Conservation (phyloP, 2,797 vertebrate genomes). For the Microtus obscurus region DNA sequence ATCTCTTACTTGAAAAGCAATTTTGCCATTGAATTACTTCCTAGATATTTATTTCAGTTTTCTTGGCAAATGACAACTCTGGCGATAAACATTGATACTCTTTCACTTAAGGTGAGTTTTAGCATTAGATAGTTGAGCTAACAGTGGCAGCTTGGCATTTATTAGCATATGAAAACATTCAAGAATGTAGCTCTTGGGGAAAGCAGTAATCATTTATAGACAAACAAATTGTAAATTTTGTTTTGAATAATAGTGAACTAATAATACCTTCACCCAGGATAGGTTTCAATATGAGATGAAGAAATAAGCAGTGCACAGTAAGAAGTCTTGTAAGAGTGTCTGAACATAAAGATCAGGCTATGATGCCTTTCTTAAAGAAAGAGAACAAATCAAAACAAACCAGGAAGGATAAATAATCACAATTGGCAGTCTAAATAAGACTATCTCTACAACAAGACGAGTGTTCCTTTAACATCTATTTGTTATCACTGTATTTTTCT, state of each 20-base stretch:
- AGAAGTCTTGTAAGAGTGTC: slow-evolving; percentile 39
- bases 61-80: slow-evolving; percentile 59
- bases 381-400: slow-evolving; percentile 34
- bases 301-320: slow-evolving; percentile 56
- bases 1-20: slow-evolving; percentile 74
- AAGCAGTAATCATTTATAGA: slow-evolving; percentile 82
- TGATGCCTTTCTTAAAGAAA: slow-evolving; percentile 1
- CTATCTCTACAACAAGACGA: background rate
- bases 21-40: slow-evolving; percentile 63
- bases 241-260: slow-evolving; percentile 73
- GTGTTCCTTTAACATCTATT: background rate
- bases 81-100: slow-evolving; percentile 72
- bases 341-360: slow-evolving; percentile 56
- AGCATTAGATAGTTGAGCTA: slow-evolving; percentile 69
- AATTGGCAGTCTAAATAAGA: slow-evolving; percentile 38
- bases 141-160: slow-evolving; percentile 75
- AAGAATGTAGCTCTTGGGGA: slow-evolving; percentile 73
- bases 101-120: slow-evolving; percentile 65
- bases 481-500: background rate
- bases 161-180: slow-evolving; percentile 81
- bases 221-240: slow-evolving; percentile 82
- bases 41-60: slow-evolving; percentile 75
- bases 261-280: slow-evolving; percentile 62
- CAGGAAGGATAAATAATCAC: slow-evolving; percentile 2
- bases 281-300: slow-evolving; percentile 38